phyloP scores from a whole-genome alignment of 2,888 invertebrate genomes.

The Ashinkailepas kermadecensis region DNA sequence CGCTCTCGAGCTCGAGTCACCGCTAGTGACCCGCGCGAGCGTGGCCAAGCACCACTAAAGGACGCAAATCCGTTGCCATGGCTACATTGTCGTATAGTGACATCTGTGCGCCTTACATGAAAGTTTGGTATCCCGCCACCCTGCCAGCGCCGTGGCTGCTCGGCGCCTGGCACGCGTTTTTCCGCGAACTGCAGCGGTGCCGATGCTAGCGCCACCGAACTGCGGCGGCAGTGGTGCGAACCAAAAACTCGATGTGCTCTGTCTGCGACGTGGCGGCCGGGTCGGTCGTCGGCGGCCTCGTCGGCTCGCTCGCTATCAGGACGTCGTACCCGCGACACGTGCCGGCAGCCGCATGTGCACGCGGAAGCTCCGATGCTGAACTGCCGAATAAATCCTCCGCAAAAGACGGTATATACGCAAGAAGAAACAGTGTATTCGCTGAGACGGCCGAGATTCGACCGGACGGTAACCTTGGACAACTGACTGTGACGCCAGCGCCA shows the following conservation, averaged over 20 bases:
- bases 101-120: constrained; percentile 1
- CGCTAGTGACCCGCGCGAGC: background rate
- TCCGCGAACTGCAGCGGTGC: background rate
- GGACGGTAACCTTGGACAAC: background rate
- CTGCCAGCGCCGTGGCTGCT: background rate
- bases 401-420: background rate
- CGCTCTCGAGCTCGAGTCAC: no score
- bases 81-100: constrained; percentile 11
- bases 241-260: constrained; percentile 20
- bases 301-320: no score
- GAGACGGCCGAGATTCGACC: background rate
- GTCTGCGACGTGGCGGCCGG: background rate
- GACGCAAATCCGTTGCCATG: background rate
- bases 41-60: background rate
- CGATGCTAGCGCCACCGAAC: background rate
- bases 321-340: no score
- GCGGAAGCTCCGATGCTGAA: no score
- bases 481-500: background rate
- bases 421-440: background rate
- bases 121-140: background rate
- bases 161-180: background rate
- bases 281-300: background rate
- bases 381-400: no score
- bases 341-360: no score
- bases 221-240: background rate